Percentiles rank a stretch among this genome's conserved stretches.
These are phyloP conservation scores for Latrodectus hesperus DNA, from an alignment of 2,888 invertebrate species.

Conservation along the genomic window DNA sequence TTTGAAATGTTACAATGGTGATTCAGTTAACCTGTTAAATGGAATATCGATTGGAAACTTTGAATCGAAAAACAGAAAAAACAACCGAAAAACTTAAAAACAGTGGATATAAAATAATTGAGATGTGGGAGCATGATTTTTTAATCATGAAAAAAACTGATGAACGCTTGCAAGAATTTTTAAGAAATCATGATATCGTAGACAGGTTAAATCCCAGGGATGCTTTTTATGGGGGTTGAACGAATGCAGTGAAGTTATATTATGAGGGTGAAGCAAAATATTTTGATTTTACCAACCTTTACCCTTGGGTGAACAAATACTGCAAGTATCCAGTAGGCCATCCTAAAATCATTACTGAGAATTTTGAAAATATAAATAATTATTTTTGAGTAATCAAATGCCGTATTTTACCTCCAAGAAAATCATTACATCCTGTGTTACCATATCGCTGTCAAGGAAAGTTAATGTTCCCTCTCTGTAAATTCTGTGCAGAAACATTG, in stretches of 20 bases:
- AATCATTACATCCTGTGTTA: not conserved
- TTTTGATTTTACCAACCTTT: not conserved
- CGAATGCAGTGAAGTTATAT: not conserved
- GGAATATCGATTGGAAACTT: not conserved
- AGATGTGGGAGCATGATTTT: slow-evolving; percentile 25
- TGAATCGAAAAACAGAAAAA: not conserved
- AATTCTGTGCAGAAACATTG: not conserved
- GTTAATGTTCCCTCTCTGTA: slow-evolving; percentile 3
- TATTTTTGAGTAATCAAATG: slow-evolving; percentile 13
- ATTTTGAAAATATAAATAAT: not conserved
- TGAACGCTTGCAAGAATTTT: not conserved
- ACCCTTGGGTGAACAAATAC: slow-evolving; percentile 11
- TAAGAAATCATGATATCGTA: not conserved
- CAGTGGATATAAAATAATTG: not conserved
- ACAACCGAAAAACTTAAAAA: not conserved
- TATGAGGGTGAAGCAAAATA: not conserved
- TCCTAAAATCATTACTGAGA: slow-evolving; percentile 7
- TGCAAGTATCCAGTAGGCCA: slow-evolving; percentile 16
- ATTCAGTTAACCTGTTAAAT: not conserved
- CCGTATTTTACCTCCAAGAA: not conserved
- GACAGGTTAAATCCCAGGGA: slow-evolving; percentile 5
- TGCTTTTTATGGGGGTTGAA: slow-evolving; percentile 11
- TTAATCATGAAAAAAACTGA: not conserved
- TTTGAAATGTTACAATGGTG: not conserved
- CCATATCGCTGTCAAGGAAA: slow-evolving; percentile 1